These are phyloP conservation scores for Drosophila pandora DNA, from an alignment of 1,140 invertebrate species.

Conservation along the genomic window DNA sequence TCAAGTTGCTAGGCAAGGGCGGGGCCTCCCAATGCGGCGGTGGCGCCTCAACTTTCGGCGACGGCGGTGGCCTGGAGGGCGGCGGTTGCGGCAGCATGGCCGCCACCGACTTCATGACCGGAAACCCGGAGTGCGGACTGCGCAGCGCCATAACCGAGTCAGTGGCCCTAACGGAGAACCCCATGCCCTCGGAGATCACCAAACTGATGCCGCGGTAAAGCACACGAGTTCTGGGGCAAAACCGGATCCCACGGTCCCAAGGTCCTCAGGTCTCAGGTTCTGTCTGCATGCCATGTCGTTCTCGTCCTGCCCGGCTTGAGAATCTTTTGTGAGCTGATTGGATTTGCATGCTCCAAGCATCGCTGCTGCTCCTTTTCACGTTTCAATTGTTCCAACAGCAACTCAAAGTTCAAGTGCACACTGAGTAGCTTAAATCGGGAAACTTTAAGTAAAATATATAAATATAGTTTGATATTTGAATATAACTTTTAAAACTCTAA, in stretches of 20 bases:
- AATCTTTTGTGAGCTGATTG: constrained; percentile 23
- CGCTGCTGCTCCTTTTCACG: constrained; percentile 30
- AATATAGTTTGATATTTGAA: background rate
- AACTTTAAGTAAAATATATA: background rate
- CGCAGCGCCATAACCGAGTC: constrained; percentile 75
- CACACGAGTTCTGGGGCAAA: constrained; percentile 9
- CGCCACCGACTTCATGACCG: constrained; percentile 55
- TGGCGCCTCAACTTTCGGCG: constrained; percentile 27
- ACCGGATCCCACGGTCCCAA: background rate
- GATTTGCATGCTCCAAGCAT: constrained; percentile 64
- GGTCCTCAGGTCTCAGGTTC: background rate
- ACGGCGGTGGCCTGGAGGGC: constrained; percentile 25
- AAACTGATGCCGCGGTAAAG: constrained; percentile 79
- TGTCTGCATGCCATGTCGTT: constrained; percentile 10
- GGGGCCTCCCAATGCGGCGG: constrained; percentile 43
- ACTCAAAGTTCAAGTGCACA: constrained; percentile 15
- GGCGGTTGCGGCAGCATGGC: constrained; percentile 48
- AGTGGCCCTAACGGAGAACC: constrained; percentile 77
- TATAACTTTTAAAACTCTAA: too few relatives aligned
- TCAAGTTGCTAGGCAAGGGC: constrained; percentile 80
- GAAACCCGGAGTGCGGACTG: constrained; percentile 51
- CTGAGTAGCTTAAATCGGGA: constrained; percentile 3
- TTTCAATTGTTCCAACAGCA: constrained; percentile 21
- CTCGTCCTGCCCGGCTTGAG: background rate
- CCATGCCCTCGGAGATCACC: constrained; percentile 72